Evolutionary conservation across 1,140 invertebrate species (phyloP), one percentile per base, ranked within the genome.

Genomic region (Drosophila kikkawai): DNA sequence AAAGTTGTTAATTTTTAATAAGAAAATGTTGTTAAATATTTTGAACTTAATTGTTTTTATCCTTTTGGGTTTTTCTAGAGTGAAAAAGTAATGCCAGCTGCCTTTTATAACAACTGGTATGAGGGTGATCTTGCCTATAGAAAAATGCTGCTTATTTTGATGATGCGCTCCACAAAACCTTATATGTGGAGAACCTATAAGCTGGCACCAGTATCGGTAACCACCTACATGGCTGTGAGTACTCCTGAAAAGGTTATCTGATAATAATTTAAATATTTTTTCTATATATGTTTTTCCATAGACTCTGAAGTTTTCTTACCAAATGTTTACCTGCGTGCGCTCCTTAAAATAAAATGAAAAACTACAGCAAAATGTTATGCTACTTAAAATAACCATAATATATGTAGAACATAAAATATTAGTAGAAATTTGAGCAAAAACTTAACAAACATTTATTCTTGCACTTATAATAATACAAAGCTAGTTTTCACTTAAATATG

Each of bases 71-170:
- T 3, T 41, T 47, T 64, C 3, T 3, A 91, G 88, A 91, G 82
- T 29, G 75, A 65, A n/a, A 83, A 86, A 61, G 19, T 91, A 12
- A 7, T 81, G 50, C 57, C 67, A 0, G 90, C 90, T 6, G 84
- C 90, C 6, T 90, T 91, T 17, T 81, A 86, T 44, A 83, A 78
- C 12, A 91, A 91, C n/a, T 91, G 90, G 90, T 90, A 91, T 58
- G 90, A 91, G 6, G 90, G 90, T 0, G 63, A 84, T 56, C 42
- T 75, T 7, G 60, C 34, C 7, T 90, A 90, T 66, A 55, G 90
- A 7, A 86, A 76, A 37, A 86, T 86, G 82, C 42, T 91, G 37
- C 44, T 91, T 0, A 79, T 91, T 37, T 71, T 91, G 7, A 87
- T 91, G 19, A 83, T 90, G 73, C 67, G 80, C 12, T 69, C 82